phyloP scores from a whole-genome alignment of 1,140 invertebrate species.

The Drosophila kanapiae region DNA sequence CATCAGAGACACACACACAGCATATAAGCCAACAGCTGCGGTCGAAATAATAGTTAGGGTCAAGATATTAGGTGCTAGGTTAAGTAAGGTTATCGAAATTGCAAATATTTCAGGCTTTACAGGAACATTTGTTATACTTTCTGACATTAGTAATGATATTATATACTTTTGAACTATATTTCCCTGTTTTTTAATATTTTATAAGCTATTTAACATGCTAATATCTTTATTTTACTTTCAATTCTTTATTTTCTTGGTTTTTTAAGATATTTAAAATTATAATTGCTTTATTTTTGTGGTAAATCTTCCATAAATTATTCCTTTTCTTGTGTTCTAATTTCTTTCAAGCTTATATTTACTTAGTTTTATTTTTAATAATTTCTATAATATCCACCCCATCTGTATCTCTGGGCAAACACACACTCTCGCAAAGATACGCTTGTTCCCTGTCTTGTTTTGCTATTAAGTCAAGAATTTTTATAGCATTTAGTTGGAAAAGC shows the following conservation, averaged over 20 bases:
- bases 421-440: conserved; percentile 24
- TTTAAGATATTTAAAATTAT: not conserved
- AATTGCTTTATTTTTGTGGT: not conserved
- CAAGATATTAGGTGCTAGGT: not conserved
- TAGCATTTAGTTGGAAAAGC: conserved; percentile 84
- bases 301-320: not conserved
- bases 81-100: not conserved
- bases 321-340: not conserved
- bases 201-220: too few relatives aligned
- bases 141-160: not conserved
- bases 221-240: not conserved
- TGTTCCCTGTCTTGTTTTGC: conserved; percentile 81
- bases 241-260: not conserved
- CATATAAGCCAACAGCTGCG: conserved; percentile 14
- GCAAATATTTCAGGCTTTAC: too few relatives aligned
- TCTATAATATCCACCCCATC: not conserved
- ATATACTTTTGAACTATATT: not conserved
- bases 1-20: conserved; percentile 29
- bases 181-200: not conserved
- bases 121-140: too few relatives aligned
- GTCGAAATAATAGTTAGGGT: conserved; percentile 2
- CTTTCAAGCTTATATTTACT: not conserved
- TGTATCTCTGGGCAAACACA: conserved; percentile 13
- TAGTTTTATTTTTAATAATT: too few relatives aligned
- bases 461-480: conserved; percentile 84